Evolutionary conservation across 2,797 vertebrate genomes (phyloP).

Genomic region (Sphenopsis melanotis): DNA sequence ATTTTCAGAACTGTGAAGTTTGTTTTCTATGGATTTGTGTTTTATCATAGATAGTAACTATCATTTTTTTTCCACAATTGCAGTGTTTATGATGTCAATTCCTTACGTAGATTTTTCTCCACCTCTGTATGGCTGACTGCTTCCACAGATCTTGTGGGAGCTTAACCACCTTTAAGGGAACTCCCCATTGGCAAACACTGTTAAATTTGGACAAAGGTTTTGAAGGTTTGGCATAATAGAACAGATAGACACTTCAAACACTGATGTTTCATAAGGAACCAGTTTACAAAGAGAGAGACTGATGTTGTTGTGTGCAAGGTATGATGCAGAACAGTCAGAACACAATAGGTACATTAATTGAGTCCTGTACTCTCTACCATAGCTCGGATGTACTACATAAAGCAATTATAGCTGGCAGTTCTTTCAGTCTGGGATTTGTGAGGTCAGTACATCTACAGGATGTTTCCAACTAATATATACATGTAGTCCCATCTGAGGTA

Average conservation of each 20-base stretch:
- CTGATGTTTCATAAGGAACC: not conserved
- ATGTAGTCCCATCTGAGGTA: not conserved
- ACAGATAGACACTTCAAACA: not conserved
- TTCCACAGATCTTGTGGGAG: not conserved
- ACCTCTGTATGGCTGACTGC: not conserved
- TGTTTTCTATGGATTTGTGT: not conserved
- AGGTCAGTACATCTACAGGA: not conserved
- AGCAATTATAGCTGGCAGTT: not conserved
- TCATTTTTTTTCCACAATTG: not conserved
- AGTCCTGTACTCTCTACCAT: not conserved
- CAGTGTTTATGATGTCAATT: not conserved
- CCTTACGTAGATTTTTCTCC: not conserved
- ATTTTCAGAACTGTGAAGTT: not conserved
- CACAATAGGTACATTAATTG: not conserved
- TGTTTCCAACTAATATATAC: not conserved
- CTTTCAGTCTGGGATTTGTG: accelerated
- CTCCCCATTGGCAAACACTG: constrained; percentile 29
- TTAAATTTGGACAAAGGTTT: constrained; percentile 1
- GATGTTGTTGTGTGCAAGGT: not conserved
- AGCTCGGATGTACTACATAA: not conserved
- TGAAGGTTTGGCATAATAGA: not conserved
- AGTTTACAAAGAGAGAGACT: not conserved
- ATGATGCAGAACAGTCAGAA: not conserved
- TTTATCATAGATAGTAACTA: not conserved
- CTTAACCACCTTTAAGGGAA: not conserved